Conservation (phyloP, 2,797 vertebrate genomes). For the Chromobotia macracanthus region DNA sequence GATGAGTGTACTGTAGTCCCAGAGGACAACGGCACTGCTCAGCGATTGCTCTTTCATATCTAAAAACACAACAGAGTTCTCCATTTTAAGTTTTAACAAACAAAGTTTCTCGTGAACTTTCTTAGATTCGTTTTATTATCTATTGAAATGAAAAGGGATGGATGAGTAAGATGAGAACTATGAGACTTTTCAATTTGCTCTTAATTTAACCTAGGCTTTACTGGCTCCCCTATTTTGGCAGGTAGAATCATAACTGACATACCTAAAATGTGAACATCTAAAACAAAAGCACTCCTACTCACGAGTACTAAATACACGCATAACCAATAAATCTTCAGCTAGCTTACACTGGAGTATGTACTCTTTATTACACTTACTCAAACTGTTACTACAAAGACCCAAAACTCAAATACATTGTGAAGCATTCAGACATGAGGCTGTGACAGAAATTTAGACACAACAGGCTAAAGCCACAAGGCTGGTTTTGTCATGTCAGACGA, state of each 20-base stretch:
- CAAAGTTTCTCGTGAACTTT: neutral
- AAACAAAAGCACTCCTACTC: no score
- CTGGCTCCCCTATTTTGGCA: no score
- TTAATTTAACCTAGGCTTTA: no score
- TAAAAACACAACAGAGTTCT: neutral
- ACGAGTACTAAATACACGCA: neutral
- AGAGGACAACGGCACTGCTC: neutral
- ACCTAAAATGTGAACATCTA: no score
- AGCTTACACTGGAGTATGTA: neutral
- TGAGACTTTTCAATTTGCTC: no score
- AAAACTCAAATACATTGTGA: no score
- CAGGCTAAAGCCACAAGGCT: no score
- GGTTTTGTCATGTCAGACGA: no score
- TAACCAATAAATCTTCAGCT: neutral
- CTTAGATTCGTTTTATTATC: no score
- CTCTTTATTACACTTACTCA: neutral
- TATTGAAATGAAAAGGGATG: neutral
- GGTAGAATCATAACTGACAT: no score
- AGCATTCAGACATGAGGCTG: no score
- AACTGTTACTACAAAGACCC: neutral
- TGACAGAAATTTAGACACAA: no score
- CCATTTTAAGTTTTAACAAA: neutral
- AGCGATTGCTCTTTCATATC: neutral
- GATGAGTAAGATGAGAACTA: neutral
- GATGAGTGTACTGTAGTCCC: neutral